Base-by-base conservation (phyloP, 2,113 vertebrate genomes). In the Cyanistes caeruleus region DNA sequence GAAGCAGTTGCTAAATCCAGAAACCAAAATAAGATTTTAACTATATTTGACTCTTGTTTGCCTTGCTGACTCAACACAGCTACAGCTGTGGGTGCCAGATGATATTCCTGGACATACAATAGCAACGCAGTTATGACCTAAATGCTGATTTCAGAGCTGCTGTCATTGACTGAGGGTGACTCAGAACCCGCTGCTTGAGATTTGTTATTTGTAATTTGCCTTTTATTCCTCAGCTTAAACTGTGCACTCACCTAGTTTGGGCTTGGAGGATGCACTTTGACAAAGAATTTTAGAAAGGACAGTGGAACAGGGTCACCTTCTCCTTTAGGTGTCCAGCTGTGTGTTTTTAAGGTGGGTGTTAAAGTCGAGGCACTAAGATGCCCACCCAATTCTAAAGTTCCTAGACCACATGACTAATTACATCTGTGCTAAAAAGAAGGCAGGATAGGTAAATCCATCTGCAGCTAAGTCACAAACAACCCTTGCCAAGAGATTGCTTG, bases 51-150 rank as follows among this genome's bases (percentile, higher is more conserved):
- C 49, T 80, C 41, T 46, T 92, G 82, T 44, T 90, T 88, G 43
- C n/a, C 55, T 77, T 90, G 91, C 76, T 94, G 93, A 90, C 76
- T 95, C 94, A 93, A 83, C 72, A 67, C 28, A 92, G 82, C 63
- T 43, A 10, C 20, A 17, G 20, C 64, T 68, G 83, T 83, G 67
- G 55, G 67, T 76, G 68, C 72, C 92, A 89, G 59, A 43, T 46
- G n/a, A 62, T 80, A 74, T 70, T 92, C 64, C 81, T 90, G 83
- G 80, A 74, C 68, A 25, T 62, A 67, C 51, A 85, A 78, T 15
- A 90, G 33, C 68, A 70, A n/a, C 20, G 80, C 72, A 92, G 83
- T 56, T 90, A 19, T 81, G 91, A 95, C 88, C 89, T 65, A 84
- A 76, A 90, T 80, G 84, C 76, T 51, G 58, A 51, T 69, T 76